Conservation (phyloP, 2,113 vertebrate species). For the Hoplias malabaricus region DNA sequence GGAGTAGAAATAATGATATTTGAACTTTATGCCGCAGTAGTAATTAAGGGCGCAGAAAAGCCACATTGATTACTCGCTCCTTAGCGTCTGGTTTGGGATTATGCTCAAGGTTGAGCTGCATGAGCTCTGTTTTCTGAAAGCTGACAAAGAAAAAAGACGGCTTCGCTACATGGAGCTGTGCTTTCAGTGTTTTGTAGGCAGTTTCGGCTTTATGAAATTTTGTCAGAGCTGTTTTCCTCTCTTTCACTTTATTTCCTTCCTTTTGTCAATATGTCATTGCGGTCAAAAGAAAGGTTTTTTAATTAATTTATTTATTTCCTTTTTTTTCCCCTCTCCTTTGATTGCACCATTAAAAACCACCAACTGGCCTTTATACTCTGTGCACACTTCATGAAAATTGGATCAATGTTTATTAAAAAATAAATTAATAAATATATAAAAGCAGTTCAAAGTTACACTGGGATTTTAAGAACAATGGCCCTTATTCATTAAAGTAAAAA, state of each 20-base stretch:
- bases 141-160: background rate
- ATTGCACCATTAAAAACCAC: no score
- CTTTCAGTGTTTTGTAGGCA: background rate
- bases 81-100: constrained; percentile 26
- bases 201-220: background rate
- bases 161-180: background rate
- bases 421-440: background rate
- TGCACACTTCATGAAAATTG: background rate
- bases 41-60: constrained; percentile 48
- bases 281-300: background rate
- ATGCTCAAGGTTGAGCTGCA: constrained; percentile 14
- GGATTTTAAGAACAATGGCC: no score
- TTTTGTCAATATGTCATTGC: background rate
- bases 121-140: constrained; percentile 5
- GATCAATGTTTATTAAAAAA: background rate
- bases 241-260: background rate
- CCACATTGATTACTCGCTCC: constrained; percentile 39
- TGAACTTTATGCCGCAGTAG: constrained; percentile 36
- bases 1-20: constrained; percentile 50
- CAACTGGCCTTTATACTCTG: no score
- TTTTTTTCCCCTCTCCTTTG: no score
- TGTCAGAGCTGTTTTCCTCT: background rate
- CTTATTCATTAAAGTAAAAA: no score
- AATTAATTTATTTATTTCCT: no score
- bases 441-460: no score